Conservation (phyloP, 2,888 invertebrate species). For the Chydorus sphaericus region DNA sequence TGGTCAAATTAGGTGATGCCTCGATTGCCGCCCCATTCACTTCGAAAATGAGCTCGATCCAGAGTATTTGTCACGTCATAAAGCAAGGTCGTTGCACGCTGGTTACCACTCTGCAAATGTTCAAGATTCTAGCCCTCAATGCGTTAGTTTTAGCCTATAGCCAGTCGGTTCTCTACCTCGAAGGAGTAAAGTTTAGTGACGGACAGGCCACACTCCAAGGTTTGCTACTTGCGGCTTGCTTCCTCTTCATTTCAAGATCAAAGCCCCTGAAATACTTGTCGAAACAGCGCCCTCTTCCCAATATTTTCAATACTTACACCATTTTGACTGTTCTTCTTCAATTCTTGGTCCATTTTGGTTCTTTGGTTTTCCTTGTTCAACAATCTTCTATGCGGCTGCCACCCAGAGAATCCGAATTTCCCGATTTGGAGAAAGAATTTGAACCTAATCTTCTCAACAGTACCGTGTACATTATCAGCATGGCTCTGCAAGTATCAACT, state of each 20-base stretch:
- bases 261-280: constrained; percentile 91
- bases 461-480: constrained; percentile 94
- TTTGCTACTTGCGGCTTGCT: constrained; percentile 85
- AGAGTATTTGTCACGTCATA: constrained; percentile 95
- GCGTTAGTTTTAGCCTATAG: constrained; percentile 95
- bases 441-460: constrained; percentile 90
- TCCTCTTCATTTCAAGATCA: constrained; percentile 93
- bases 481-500: constrained; percentile 92
- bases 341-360: constrained; percentile 85
- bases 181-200: constrained; percentile 95
- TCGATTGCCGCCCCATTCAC: constrained; percentile 99
- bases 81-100: constrained; percentile 98
- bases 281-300: constrained; percentile 85
- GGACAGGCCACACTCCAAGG: constrained; percentile 96
- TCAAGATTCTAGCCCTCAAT: constrained; percentile 96
- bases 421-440: constrained; percentile 69
- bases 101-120: constrained; percentile 99
- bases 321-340: constrained; percentile 86
- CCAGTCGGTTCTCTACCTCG: constrained; percentile 93
- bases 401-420: constrained; percentile 32
- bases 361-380: constrained; percentile 74
- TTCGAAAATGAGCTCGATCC: constrained; percentile 86
- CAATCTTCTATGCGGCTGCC: constrained; percentile 59
- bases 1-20: constrained; percentile 94
- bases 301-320: constrained; percentile 97